These are phyloP conservation scores for Lithophane socia DNA, from an alignment of 2,888 invertebrate genomes.

Conservation along the genomic window DNA sequence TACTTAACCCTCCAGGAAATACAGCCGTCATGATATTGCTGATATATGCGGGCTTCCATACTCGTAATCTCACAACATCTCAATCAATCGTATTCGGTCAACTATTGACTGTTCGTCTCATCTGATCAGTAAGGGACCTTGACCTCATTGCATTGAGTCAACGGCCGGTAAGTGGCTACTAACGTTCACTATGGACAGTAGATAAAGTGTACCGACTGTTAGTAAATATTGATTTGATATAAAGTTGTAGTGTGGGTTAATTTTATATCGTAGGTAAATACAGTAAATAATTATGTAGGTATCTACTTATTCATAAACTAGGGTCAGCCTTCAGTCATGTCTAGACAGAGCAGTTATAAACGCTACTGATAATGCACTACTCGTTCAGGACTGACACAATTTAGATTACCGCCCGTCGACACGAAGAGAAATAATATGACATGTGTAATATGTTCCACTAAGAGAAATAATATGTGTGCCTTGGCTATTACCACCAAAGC, in stretches of 20 bases:
- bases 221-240: conserved; percentile 38
- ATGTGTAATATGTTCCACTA: too few relatives aligned
- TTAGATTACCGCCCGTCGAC: too few relatives aligned
- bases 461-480: too few relatives aligned
- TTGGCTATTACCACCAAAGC: too few relatives aligned
- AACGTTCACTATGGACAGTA: neutral
- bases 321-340: too few relatives aligned
- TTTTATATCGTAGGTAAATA: too few relatives aligned
- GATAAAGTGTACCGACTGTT: conserved; percentile 27
- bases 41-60: neutral
- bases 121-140: conserved; percentile 26
- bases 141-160: conserved; percentile 30
- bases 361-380: too few relatives aligned
- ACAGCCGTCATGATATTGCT: neutral
- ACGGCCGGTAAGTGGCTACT: conserved; percentile 7
- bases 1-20: neutral
- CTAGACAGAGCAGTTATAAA: too few relatives aligned
- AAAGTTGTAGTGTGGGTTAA: neutral
- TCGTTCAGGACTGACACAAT: too few relatives aligned
- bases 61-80: neutral
- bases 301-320: too few relatives aligned
- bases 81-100: conserved; percentile 4
- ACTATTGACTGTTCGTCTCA: conserved; percentile 14
- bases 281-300: neutral
- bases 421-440: too few relatives aligned